phyloP scores from a whole-genome alignment of 2,797 vertebrate genomes.

The Sphaeramia orbicularis region DNA sequence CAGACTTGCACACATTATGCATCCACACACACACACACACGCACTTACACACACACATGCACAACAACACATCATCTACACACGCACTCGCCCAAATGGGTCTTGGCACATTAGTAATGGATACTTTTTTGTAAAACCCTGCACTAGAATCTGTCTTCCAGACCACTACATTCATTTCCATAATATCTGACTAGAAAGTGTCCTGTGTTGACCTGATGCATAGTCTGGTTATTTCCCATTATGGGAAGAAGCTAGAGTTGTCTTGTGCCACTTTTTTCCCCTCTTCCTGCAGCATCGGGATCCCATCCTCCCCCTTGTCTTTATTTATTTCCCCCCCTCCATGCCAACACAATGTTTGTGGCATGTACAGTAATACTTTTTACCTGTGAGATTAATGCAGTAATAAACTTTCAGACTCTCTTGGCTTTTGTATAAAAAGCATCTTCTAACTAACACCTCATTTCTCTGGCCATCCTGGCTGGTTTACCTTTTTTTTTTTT shows the following conservation, averaged over 20 bases:
- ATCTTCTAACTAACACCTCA: constrained; percentile 75
- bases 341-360: constrained; percentile 56
- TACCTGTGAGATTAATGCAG: constrained; percentile 79
- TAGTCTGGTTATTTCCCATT: constrained; percentile 6
- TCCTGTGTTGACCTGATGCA: constrained; percentile 20
- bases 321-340: constrained; percentile 82
- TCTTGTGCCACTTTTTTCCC: constrained; percentile 22
- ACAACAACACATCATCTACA: constrained; percentile 18
- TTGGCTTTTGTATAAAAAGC: constrained; percentile 64
- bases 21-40: constrained; percentile 32
- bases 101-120: constrained; percentile 69
- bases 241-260: constrained; percentile 50
- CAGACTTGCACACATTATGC: constrained; percentile 25
- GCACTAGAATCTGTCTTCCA: constrained; percentile 38
- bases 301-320: constrained; percentile 49
- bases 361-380: constrained; percentile 75
- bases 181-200: constrained; percentile 19
- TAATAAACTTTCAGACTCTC: constrained; percentile 61
- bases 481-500: constrained; percentile 33
- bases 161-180: constrained; percentile 35
- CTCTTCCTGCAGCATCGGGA: constrained; percentile 44
- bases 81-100: constrained; percentile 40
- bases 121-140: constrained; percentile 46
- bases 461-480: constrained; percentile 44
- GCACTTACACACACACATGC: constrained; percentile 44